Conservation (phyloP, 2,113 vertebrate species). For the Pygoscelis adeliae region DNA sequence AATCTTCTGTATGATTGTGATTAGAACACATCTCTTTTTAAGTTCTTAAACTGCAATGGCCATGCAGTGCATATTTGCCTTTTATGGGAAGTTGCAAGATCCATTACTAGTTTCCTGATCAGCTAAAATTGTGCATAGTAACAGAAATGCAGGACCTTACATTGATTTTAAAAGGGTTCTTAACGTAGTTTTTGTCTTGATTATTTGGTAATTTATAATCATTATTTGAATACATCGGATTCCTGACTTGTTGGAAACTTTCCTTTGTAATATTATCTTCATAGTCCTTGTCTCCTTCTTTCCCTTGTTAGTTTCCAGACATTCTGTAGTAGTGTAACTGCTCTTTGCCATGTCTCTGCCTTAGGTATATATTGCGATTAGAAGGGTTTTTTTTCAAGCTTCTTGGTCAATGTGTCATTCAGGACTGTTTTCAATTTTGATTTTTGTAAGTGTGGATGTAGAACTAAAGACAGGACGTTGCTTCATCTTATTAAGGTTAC, state of each 20-base stretch:
- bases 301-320: background rate
- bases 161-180: background rate
- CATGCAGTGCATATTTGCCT: background rate
- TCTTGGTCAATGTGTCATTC: background rate
- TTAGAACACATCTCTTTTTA: background rate
- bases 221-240: background rate
- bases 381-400: background rate
- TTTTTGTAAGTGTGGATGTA: background rate
- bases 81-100: background rate
- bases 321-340: background rate
- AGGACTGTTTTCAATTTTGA: background rate
- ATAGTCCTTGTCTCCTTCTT: background rate
- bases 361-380: background rate
- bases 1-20: background rate
- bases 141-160: background rate
- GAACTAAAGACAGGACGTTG: background rate
- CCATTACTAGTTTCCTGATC: background rate
- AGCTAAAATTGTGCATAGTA: background rate
- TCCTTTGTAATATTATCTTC: background rate
- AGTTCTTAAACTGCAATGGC: background rate
- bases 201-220: background rate
- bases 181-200: background rate
- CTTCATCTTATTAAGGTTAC: background rate
- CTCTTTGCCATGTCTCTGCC: background rate
- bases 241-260: background rate